phyloP scores from a whole-genome alignment of 1,140 invertebrate species.

The Epicauta chinensis region DNA sequence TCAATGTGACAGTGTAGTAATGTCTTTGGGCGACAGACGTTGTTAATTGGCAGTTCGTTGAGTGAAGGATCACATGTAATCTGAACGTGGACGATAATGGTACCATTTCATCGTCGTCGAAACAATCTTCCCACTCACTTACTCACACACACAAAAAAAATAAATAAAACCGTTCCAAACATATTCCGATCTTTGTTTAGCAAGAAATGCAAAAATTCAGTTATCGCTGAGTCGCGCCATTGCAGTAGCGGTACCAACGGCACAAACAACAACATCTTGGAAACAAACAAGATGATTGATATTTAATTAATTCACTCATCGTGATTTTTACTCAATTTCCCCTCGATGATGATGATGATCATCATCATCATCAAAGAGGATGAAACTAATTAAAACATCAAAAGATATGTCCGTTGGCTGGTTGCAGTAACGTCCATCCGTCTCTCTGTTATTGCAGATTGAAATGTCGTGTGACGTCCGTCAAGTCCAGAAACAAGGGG shows the following conservation, averaged over 20 bases:
- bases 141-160: too few species aligned
- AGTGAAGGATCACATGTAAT: constrained; percentile 18
- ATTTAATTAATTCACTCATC: neutral
- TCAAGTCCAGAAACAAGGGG: constrained; percentile 18
- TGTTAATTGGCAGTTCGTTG: constrained; percentile 19
- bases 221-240: too few species aligned
- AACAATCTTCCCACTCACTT: too few species aligned
- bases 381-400: constrained; percentile 42
- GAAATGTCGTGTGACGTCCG: constrained; percentile 39
- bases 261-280: too few species aligned
- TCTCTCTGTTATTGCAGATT: constrained; percentile 26
- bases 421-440: constrained; percentile 12
- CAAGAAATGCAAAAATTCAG: too few species aligned
- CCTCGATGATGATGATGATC: too few species aligned
- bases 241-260: too few species aligned
- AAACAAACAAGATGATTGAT: too few species aligned
- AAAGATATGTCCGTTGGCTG: constrained; percentile 13
- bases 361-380: neutral
- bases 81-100: constrained; percentile 3
- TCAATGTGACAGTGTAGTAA: too few species aligned
- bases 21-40: constrained; percentile 12
- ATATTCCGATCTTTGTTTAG: too few species aligned
- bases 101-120: neutral
- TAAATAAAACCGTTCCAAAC: too few species aligned
- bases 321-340: neutral